A percentile compares a stretch with the other conserved stretches of the same genome.
Evolutionary conservation across 2,113 vertebrate species (phyloP).

Genomic region (Diadophis punctatus): DNA sequence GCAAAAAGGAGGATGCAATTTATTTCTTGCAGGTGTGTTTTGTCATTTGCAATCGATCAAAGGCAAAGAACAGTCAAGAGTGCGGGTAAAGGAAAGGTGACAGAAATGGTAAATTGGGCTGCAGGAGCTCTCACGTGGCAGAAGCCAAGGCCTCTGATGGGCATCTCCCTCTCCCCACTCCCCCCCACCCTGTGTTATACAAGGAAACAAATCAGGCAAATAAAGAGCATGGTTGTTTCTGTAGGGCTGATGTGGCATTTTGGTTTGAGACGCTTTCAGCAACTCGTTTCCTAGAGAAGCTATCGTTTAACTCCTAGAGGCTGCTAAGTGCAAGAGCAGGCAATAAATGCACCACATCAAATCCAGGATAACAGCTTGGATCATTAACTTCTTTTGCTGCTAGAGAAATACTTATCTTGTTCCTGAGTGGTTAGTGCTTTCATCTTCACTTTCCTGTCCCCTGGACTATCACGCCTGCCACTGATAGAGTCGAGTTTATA

Average conservation of each 20-base stretch:
- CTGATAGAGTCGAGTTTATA: not conserved
- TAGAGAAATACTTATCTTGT: not conserved
- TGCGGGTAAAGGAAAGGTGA: conserved; percentile 27
- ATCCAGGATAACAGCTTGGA: not conserved
- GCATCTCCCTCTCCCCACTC: not conserved
- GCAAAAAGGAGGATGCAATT: conserved; percentile 23
- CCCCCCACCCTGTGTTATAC: not conserved
- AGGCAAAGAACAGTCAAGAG: conserved; percentile 6
- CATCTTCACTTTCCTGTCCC: not conserved
- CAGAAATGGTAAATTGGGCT: conserved; percentile 32
- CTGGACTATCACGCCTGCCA: not conserved
- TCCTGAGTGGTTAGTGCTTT: not conserved
- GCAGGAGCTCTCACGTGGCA: conserved; percentile 6
- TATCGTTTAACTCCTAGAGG: conserved; percentile 8
- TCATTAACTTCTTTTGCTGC: not conserved
- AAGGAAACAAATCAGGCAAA: conserved; percentile 6
- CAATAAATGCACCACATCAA: not conserved
- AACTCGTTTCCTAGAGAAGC: conserved; percentile 3
- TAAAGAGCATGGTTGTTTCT: conserved; percentile 1
- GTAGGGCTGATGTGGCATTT: conserved; percentile 17
- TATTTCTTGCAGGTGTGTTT: conserved; percentile 29
- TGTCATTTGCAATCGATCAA: conserved; percentile 28
- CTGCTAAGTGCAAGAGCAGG: not conserved
- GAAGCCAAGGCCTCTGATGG: not conserved
- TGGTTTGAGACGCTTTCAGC: conserved; percentile 17